Evolutionary conservation across 1,140 invertebrate genomes (phyloP).

Genomic region (Tetramorium alpestre): DNA sequence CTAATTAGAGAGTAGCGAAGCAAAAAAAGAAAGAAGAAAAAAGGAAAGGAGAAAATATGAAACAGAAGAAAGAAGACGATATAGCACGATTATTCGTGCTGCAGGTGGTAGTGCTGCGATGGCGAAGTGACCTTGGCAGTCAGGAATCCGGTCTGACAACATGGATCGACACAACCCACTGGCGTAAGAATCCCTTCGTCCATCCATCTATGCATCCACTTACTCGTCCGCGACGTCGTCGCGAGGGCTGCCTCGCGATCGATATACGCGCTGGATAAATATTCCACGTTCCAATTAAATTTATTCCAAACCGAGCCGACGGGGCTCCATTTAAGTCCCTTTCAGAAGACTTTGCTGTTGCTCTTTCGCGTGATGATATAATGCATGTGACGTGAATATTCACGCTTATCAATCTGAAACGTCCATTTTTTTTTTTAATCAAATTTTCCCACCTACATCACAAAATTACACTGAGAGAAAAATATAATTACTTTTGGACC

Average conservation of each 20-base stretch:
- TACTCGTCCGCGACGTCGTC: constrained; percentile 23
- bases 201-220: constrained; percentile 37
- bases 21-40: background rate
- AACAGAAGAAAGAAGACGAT: constrained; percentile 35
- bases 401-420: background rate
- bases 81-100: constrained; percentile 37
- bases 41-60: background rate
- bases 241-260: background rate
- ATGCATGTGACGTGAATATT: background rate
- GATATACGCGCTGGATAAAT: background rate
- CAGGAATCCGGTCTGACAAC: constrained; percentile 81
- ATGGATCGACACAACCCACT: constrained; percentile 76
- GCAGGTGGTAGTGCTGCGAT: constrained; percentile 49
- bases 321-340: too few species aligned
- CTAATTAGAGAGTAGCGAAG: background rate
- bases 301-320: background rate
- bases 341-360: background rate
- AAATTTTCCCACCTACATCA: background rate
- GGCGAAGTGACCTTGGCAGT: constrained; percentile 79
- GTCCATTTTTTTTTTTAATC: background rate
- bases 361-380: background rate
- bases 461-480: too few species aligned
- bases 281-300: background rate
- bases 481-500: too few species aligned
- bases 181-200: constrained; percentile 68